Evolutionary conservation across 1,140 invertebrate genomes (phyloP), one percentile per base, ranked within the genome.

Genomic region (Drosophila tristis): DNA sequence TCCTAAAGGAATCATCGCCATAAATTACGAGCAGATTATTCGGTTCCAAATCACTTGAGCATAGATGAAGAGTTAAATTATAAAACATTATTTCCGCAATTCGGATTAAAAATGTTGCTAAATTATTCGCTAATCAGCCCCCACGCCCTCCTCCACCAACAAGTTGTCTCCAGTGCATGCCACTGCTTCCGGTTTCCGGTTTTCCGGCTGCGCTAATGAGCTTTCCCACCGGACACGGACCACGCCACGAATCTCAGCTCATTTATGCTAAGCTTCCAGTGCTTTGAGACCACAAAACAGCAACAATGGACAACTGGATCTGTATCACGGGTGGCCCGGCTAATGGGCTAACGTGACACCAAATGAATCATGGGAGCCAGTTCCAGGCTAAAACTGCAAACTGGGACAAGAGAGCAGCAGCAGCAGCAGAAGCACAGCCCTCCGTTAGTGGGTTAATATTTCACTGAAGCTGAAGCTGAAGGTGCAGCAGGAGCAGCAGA

Each of bases 291-390:
- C 63, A 31, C 66, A 71, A 50, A 68, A 63, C 78, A 64, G 31
- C 60, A 59, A 51, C 31, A 59, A 39, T 25, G 48, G 67, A 72
- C 70, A 82, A 72, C 61, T 82, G 84, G 78, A 87, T 81, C 72
- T 39, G 50, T 47, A 50, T 26, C 31, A 49, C 42, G 29, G 55
- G 44, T 74, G 71, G 25, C 42, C 44, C 51, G 63, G 45, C 89
- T 89, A 87, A 89, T 87, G 82, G 82, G 82, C 89, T 82, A 87
- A 89, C 82, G 84, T 87, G 82, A 89, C 79, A 86, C 84, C 80
- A 81, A 81, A 81, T 87, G 82, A 87, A 87, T 89, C 84, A 89
- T 63, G 76, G 44, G 0, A 20, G 20, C 20, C 1, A 20, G 20
- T 20, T 20, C 2, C 20, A 20, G 48, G 61, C 26, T 39, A 39